Evolutionary conservation across 2,888 invertebrate species (phyloP).

Genomic region (Metacarcinus magister): DNA sequence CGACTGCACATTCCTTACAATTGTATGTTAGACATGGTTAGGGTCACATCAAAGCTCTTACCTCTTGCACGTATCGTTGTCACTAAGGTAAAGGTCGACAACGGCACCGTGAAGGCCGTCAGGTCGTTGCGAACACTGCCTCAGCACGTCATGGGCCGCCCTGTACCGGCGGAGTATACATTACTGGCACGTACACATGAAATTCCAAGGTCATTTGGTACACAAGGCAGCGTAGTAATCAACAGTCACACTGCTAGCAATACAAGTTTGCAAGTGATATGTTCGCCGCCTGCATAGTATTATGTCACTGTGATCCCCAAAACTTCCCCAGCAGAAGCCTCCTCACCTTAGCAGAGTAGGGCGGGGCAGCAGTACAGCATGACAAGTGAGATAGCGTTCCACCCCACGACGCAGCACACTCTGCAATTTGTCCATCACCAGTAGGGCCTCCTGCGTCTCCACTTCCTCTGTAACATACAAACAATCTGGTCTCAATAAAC

Average conservation of each 20-base stretch:
- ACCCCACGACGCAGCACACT: constrained; percentile 66
- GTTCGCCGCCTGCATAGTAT: not conserved
- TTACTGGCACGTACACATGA: not conserved
- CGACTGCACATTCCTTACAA: not conserved
- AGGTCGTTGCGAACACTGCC: constrained; percentile 52
- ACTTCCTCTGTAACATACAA: constrained; percentile 55
- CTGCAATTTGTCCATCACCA: constrained; percentile 57
- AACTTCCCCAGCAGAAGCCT: not conserved
- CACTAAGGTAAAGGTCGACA: constrained; percentile 61
- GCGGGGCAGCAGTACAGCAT: not conserved
- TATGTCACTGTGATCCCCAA: not conserved
- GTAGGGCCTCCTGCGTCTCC: constrained; percentile 55
- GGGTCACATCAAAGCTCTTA: constrained; percentile 5
- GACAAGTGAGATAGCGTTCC: constrained; percentile 58
- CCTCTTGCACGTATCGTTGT: constrained; percentile 52
- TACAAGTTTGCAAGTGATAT: not conserved
- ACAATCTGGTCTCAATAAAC: not conserved
- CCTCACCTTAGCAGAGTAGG: constrained; percentile 9
- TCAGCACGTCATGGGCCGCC: constrained; percentile 52
- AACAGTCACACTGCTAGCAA: not conserved
- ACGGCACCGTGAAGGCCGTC: constrained; percentile 59
- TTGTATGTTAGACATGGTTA: not conserved
- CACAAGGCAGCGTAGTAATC: not conserved
- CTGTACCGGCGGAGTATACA: not conserved
- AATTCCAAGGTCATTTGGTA: not conserved